Evolutionary conservation across 2,888 invertebrate species (phyloP), one percentile per base, ranked within the genome.

Genomic region (Acanthoscelides obtectus): DNA sequence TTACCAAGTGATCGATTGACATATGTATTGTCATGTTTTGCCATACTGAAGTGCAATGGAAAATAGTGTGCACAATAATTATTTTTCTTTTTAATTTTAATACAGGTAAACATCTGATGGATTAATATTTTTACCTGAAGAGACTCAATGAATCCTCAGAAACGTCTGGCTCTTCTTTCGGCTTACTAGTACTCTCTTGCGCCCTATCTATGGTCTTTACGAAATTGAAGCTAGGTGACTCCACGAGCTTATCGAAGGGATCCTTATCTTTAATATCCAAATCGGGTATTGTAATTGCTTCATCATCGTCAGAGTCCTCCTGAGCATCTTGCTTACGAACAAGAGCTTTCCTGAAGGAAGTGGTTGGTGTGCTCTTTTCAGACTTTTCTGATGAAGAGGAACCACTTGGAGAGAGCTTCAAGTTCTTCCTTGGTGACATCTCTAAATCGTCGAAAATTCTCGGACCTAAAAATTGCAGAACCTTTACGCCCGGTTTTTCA

Each of bases 171-270:
- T 80, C 77, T 20, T 80, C 78, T 74, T 78, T 81, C 25, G 73
- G 12, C 45, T 67, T 67, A 19, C 8, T 20, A 22, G 27, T 64
- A 25, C 70, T 72, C 21, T 75, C 69, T 8, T 73, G 72, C 0
- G 63, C 67, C 66, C 69, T 72, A 63, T 73, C 73, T 0, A 74
- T 8, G 71, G 81, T 77, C 81, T 83, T 76, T 20, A 81, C 77
- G 73, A 81, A 87, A 81, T 89, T 90, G 79, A 89, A 90, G 68
- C 84, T 85, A 3, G 87, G 86, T 12, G 86, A 86, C 76, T 87
- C 86, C 64, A 86, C 86, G 20, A 88, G 79, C 77, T 88, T 88
- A 78, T 88, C 87, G 74, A 88, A 87, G 0, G 86, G 86, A 80
- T 88, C 88, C 76, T 87, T 84, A 64, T 79, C 78, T 72, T 81